Evolutionary conservation across 2,797 vertebrate genomes (phyloP), one percentile per base, ranked within the genome.

Genomic region (Anguilla pacifica): DNA sequence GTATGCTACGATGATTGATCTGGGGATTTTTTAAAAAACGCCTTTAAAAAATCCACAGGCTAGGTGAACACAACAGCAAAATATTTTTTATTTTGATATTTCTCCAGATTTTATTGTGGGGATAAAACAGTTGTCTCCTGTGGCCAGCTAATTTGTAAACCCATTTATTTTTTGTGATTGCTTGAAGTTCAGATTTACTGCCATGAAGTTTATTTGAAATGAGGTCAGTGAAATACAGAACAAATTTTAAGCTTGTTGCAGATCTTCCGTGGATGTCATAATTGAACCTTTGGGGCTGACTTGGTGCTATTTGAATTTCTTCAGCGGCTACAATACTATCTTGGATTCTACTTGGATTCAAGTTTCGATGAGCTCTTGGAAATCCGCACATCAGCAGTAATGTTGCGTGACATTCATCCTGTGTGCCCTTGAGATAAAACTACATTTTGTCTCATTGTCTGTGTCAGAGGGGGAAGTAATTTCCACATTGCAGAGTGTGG

Each of bases 101-200:
- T 51, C 39, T 15, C 15, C 49, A 51, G 15, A 82, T 49, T 46
- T 7, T 49, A n/a, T 46, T 17, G 51, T 82, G 15, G 79, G 22
- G 17, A 13, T 82, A 15, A 49, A 82, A 19, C 19, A 51, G 46
- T 67, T 64, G 13, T 86, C 43, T 31, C 74, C 49, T 72, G 35
- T 72, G 5, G 72, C 43, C 43, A 15, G 46, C 57, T 49, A 28
- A 86, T 51, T 79, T 77, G 13, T 19, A 43, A 70, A 35, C 9
- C 35, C n/a, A 13, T 53, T 72, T 86, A 72, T n/a, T 86, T 86
- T 67, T 22, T 13, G 28, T 85, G 35, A 85, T 15, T 49, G 46
- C 10, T 81, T 81, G 35, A 28, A 28, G 46, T 39, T 15, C 15
- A 28, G 67, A 86, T 35, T 55, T 28, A 35, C 6, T 22, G 22